phyloP scores from a whole-genome alignment of 1,140 invertebrate species.

The Drosophila ohnishii region DNA sequence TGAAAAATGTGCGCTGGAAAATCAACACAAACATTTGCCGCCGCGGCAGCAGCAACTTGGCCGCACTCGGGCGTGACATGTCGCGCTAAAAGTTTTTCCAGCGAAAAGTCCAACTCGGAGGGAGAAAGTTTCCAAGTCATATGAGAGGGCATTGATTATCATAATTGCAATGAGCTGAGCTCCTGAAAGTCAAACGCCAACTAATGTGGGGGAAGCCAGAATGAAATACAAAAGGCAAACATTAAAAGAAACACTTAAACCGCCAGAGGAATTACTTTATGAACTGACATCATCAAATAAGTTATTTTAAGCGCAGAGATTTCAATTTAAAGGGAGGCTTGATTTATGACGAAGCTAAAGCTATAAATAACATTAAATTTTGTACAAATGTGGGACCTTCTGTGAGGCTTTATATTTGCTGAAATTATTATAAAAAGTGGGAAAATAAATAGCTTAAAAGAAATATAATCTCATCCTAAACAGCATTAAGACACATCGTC shows the following conservation, averaged over 20 bases:
- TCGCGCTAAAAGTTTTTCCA: constrained; percentile 51
- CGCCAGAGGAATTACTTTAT: constrained; percentile 3
- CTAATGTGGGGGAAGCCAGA: constrained; percentile 3
- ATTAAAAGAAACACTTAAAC: constrained; percentile 11
- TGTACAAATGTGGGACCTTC: too few relatives aligned
- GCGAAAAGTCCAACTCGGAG: constrained; percentile 30
- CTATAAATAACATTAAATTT: not conserved
- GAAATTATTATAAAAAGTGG: not conserved
- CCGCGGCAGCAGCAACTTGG: constrained; percentile 20
- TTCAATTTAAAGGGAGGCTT: not conserved
- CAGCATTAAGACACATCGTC: constrained; percentile 4
- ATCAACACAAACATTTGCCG: constrained; percentile 56
- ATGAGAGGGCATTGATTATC: constrained; percentile 60
- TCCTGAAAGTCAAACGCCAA: constrained; percentile 40
- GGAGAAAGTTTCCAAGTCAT: constrained; percentile 36
- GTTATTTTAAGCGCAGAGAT: not conserved
- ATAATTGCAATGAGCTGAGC: constrained; percentile 54
- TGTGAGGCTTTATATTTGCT: not conserved
- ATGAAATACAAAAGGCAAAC: constrained; percentile 6
- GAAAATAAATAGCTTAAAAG: not conserved
- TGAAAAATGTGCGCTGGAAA: constrained; percentile 56
- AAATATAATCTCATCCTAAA: constrained; percentile 1
- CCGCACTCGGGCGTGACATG: constrained; percentile 49
- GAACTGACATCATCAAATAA: constrained; percentile 1
- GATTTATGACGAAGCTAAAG: not conserved